Percentiles rank a stretch among this genome's conserved stretches.
These are phyloP conservation scores for Pampus argenteus DNA, from an alignment of 2,797 vertebrate genomes.

Conservation along the genomic window DNA sequence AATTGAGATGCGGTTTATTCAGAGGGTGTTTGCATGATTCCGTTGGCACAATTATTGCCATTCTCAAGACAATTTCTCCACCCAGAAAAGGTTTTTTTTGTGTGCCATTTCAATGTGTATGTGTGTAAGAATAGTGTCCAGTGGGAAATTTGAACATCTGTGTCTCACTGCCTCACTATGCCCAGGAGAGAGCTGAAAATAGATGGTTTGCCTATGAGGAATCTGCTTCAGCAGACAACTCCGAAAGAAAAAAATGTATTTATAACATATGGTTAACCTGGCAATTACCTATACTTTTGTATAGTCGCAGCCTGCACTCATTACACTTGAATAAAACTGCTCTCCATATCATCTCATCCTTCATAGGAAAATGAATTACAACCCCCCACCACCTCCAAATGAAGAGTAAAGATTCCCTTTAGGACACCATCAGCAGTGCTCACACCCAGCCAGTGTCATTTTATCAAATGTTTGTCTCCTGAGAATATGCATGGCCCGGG, in stretches of 20 bases:
- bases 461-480: too few species aligned
- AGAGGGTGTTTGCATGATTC: constrained; percentile 66
- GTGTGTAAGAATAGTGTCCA: constrained; percentile 68
- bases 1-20: constrained; percentile 53
- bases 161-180: constrained; percentile 52
- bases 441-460: not conserved
- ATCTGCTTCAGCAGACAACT: constrained; percentile 50
- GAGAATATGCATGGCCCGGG: too few species aligned
- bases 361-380: constrained; percentile 17
- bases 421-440: constrained; percentile 21
- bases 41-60: constrained; percentile 55
- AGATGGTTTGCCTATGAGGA: constrained; percentile 64
- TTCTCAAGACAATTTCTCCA: constrained; percentile 56
- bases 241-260: constrained; percentile 15
- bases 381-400: too few species aligned
- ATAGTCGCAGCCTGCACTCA: constrained; percentile 25
- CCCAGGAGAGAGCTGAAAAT: constrained; percentile 72
- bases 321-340: constrained; percentile 37
- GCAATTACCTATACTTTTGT: constrained; percentile 41
- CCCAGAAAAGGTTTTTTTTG: constrained; percentile 29
- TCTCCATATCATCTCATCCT: constrained; percentile 23
- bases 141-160: constrained; percentile 77
- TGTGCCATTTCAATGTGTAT: constrained; percentile 54
- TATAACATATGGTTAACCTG: constrained; percentile 54
- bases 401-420: constrained; percentile 10